Conservation (phyloP, 1,140 invertebrate species). For the Neodiprion virginianus region DNA sequence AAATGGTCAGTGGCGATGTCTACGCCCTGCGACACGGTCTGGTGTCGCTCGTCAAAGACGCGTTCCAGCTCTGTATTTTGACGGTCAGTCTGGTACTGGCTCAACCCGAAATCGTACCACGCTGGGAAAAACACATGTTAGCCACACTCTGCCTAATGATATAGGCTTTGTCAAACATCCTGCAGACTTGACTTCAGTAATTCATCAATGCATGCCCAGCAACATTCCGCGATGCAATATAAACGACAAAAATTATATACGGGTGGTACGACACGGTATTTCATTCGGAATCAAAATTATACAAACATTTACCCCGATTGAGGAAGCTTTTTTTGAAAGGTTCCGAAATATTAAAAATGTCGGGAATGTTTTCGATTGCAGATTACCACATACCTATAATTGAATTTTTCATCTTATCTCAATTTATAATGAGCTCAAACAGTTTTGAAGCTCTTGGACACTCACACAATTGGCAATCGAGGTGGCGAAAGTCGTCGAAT, state of each 20-base stretch:
- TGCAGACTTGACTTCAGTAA: not conserved
- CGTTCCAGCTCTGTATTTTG: constrained; percentile 85
- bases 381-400: too few relatives aligned
- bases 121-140: constrained; percentile 67
- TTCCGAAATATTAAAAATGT: constrained; percentile 20
- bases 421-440: not conserved
- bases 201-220: constrained; percentile 33
- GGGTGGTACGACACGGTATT: constrained; percentile 50
- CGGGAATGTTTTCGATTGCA: too few relatives aligned
- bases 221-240: constrained; percentile 29
- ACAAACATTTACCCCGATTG: constrained; percentile 28
- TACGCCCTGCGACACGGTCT: constrained; percentile 69
- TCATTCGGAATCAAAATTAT: constrained; percentile 48
- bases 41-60: constrained; percentile 85
- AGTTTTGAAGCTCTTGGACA: not conserved
- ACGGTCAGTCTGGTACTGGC: constrained; percentile 83
- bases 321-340: not conserved
- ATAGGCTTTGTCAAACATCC: not conserved
- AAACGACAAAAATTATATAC: constrained; percentile 18
- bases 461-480: not conserved
- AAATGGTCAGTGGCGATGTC: constrained; percentile 68
- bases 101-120: constrained; percentile 90
- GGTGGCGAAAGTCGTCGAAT: too few relatives aligned
- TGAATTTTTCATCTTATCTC: too few relatives aligned
- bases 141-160: constrained; percentile 5